Base-by-base conservation (phyloP, 1,140 invertebrate genomes). In the Chironomus tepperi region DNA sequence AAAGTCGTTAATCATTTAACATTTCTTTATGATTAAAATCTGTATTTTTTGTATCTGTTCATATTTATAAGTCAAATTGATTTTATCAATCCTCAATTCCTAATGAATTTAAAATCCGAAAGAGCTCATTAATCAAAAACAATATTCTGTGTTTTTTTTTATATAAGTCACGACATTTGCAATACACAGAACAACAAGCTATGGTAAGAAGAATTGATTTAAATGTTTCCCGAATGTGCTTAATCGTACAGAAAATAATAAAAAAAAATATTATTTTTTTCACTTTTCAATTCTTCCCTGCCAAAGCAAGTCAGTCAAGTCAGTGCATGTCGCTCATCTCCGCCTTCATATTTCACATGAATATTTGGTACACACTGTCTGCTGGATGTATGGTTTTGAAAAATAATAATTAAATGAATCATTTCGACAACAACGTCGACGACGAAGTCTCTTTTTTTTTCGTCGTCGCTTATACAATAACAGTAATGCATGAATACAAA, bases 321-420 rank as follows among this genome's bases (percentile, higher is more conserved):
- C 12, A 57, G n/a, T 70, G 65, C 19, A 19, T 18, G 16, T 10
- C 9, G n/a, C 18, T 70, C 65, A 70, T 7, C 65, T 70, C 65
- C 65, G 65, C 65, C 65, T 21, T 18, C 47, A 57, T n/a, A 57
- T 57, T 57, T 15, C 47, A n/a, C 24, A 34, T 34, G 24, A 34
- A 34, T 57, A 12, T 12, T n/a, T n/a, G 47, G 9, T n/a, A 57
- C n/a, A 57, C 47, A n/a, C 47, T 57, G 47, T n/a, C n/a, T 57
- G 47, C 24, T 57, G 47, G 9, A n/a, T 70, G 65, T 16, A 70
- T 70, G 65, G 18, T 70, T 70, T 70, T 70, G 65, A 70, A 70
- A 34, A 70, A 19, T 70, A 18, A 70, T 70, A 70, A 70, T 70
- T 70, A 70, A 70, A 70, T 70, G 65, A 70, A 70, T 70, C 65